These are phyloP conservation scores for Plotosus lineatus DNA, from an alignment of 2,113 vertebrate genomes.

Conservation along the genomic window DNA sequence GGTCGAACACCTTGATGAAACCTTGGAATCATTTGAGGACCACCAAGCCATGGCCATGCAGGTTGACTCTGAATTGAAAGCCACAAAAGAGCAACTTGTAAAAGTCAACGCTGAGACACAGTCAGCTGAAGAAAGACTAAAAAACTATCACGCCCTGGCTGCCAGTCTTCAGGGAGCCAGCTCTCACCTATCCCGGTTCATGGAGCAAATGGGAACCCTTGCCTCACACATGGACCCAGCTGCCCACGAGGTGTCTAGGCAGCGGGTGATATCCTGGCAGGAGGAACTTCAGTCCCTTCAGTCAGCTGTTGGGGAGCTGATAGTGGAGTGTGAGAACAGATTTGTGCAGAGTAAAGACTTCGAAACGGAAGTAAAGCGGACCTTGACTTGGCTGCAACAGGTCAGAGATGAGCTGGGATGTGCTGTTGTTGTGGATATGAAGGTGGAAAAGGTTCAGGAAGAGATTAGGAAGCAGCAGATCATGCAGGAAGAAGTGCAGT, in stretches of 20 bases:
- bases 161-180: slow-evolving; percentile 85
- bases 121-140: slow-evolving; percentile 88
- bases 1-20: slow-evolving; percentile 76
- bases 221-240: slow-evolving; percentile 79
- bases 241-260: slow-evolving; percentile 76
- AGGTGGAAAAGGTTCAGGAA: slow-evolving; percentile 88
- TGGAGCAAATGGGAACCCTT: slow-evolving; percentile 84
- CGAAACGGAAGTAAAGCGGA: slow-evolving; percentile 87
- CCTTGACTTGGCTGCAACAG: slow-evolving; percentile 86
- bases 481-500: slow-evolving; percentile 93
- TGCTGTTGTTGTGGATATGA: slow-evolving; percentile 80
- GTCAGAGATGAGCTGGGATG: slow-evolving; percentile 80
- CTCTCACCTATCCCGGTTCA: slow-evolving; percentile 80
- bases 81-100: slow-evolving; percentile 73
- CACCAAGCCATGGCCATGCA: slow-evolving; percentile 75
- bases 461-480: slow-evolving; percentile 94
- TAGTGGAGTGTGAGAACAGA: slow-evolving; percentile 87
- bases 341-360: slow-evolving; percentile 86
- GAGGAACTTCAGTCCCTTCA: slow-evolving; percentile 84
- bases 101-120: slow-evolving; percentile 85
- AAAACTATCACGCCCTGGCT: slow-evolving; percentile 85
- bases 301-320: slow-evolving; percentile 74
- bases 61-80: slow-evolving; percentile 76
- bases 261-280: slow-evolving; percentile 83
- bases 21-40: slow-evolving; percentile 73